A percentile compares a stretch with the other conserved stretches of the same genome.
phyloP scores from a whole-genome alignment of 2,888 invertebrate species.

The Perdita meconis region DNA sequence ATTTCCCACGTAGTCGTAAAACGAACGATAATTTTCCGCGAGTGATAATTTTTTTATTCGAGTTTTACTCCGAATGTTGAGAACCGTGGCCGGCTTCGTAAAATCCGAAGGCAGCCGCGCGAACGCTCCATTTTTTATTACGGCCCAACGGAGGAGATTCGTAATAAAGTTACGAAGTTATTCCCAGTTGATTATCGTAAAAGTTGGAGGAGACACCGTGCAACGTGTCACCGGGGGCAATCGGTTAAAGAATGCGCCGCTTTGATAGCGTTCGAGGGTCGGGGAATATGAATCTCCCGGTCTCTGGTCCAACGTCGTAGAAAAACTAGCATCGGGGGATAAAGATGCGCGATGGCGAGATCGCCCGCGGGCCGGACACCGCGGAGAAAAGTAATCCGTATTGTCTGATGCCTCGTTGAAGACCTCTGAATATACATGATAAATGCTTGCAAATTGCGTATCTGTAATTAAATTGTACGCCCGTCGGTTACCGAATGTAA shows the following conservation, averaged over 20 bases:
- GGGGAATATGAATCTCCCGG: slow-evolving; percentile 75
- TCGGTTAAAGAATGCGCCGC: slow-evolving; percentile 79
- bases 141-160: slow-evolving; percentile 66
- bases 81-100: slow-evolving; percentile 47
- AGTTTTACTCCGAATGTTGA: slow-evolving; percentile 36
- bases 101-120: slow-evolving; percentile 53
- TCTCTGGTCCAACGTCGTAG: slow-evolving; percentile 30
- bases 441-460: slow-evolving; percentile 18
- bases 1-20: slow-evolving; percentile 27
- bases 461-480: slow-evolving; percentile 32
- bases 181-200: slow-evolving; percentile 81
- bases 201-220: slow-evolving; percentile 71
- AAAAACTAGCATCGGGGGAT: slow-evolving; percentile 42
- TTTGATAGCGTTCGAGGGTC: slow-evolving; percentile 76
- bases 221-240: slow-evolving; percentile 77
- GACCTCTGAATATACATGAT: slow-evolving; percentile 13
- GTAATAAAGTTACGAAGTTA: slow-evolving; percentile 80
- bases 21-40: slow-evolving; percentile 5
- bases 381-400: slow-evolving; percentile 29
- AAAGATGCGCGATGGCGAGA: slow-evolving; percentile 46
- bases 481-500: slow-evolving; percentile 22
- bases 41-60: slow-evolving; percentile 40
- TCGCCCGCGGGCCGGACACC: slow-evolving; percentile 40
- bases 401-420: slow-evolving; percentile 22
- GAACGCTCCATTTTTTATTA: slow-evolving; percentile 69